Evolutionary conservation across 2,113 vertebrate genomes (phyloP).

Genomic region (Pseudopipra pipra): DNA sequence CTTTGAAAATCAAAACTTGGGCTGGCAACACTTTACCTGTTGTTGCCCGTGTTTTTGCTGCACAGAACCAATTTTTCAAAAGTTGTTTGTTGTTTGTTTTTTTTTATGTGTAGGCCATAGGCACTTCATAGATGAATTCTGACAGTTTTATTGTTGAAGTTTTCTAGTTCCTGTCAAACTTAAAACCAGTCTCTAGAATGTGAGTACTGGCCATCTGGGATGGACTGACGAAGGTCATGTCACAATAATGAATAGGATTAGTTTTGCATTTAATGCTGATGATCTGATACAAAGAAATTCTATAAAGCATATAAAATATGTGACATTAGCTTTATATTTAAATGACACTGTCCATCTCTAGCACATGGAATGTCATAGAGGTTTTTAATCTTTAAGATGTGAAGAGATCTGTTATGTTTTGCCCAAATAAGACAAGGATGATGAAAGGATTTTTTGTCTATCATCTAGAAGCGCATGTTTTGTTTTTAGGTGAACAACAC

Average conservation of each 20-base stretch:
- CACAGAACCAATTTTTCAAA: background rate
- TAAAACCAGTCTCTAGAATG: background rate
- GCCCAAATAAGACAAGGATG: background rate
- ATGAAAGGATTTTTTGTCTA: background rate
- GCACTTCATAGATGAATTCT: background rate
- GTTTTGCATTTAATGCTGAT: background rate
- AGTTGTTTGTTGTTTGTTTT: no score
- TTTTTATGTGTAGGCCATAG: background rate
- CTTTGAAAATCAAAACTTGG: background rate
- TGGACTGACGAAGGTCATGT: background rate
- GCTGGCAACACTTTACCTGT: background rate
- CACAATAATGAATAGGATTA: background rate
- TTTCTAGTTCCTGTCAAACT: background rate
- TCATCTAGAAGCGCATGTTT: background rate
- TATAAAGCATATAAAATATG: background rate
- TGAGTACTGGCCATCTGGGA: background rate
- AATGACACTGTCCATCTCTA: background rate
- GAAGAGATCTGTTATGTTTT: background rate
- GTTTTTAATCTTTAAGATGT: background rate
- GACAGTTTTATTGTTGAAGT: background rate
- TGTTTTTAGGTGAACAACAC: background rate
- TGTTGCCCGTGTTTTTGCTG: background rate
- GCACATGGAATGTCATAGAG: background rate
- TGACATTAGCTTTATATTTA: background rate
- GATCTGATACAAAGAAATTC: background rate